Evolutionary conservation across 1,140 invertebrate species (phyloP).

Genomic region (Tetranychus urticae): DNA sequence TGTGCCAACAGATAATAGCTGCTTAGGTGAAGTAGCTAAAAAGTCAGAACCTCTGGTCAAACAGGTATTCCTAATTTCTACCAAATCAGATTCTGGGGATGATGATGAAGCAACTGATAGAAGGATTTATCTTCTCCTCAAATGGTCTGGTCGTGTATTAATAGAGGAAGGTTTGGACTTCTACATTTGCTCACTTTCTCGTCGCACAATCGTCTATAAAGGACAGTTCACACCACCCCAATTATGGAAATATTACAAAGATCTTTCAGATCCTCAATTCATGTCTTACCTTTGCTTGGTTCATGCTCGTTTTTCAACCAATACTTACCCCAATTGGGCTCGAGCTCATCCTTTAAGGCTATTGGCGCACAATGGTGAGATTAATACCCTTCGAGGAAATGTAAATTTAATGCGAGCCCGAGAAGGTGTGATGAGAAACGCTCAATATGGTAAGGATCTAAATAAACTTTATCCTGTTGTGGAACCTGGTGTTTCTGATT

Average conservation of each 20-base stretch:
- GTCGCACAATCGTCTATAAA: slow-evolving; percentile 81
- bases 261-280: slow-evolving; percentile 49
- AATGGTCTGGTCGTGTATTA: slow-evolving; percentile 69
- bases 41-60: slow-evolving; percentile 83
- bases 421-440: slow-evolving; percentile 88
- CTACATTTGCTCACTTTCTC: slow-evolving; percentile 85
- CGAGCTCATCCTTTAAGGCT: slow-evolving; percentile 94
- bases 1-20: slow-evolving; percentile 56
- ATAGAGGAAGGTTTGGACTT: slow-evolving; percentile 52
- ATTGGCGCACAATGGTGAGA: slow-evolving; percentile 96
- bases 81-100: neutral
- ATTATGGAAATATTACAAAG: slow-evolving; percentile 60
- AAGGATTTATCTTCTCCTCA: slow-evolving; percentile 74
- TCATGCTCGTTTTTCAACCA: slow-evolving; percentile 91
- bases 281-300: slow-evolving; percentile 84
- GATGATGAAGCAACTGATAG: slow-evolving; percentile 28
- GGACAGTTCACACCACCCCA: slow-evolving; percentile 88
- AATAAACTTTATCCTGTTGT: slow-evolving; percentile 86
- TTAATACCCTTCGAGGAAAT: slow-evolving; percentile 92
- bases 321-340: slow-evolving; percentile 98
- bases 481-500: slow-evolving; percentile 90
- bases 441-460: slow-evolving; percentile 43
- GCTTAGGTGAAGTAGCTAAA: slow-evolving; percentile 67
- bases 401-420: slow-evolving; percentile 95
- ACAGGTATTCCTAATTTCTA: slow-evolving; percentile 56